Conservation (phyloP, 2,888 invertebrate genomes). For the Cotesia congregata region DNA sequence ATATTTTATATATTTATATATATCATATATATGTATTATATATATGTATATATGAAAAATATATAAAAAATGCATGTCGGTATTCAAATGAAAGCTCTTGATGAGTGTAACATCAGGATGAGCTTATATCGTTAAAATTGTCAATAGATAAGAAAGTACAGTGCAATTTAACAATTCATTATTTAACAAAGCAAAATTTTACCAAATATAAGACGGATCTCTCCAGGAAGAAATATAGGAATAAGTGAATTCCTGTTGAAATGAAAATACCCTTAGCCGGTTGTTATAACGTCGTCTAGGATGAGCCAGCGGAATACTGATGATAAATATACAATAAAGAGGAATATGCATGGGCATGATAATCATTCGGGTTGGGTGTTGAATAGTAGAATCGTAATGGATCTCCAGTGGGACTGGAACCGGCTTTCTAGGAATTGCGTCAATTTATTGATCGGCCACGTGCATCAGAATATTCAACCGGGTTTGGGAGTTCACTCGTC, state of each 20-base stretch:
- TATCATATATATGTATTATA: too few relatives aligned
- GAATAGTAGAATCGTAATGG: constrained; percentile 35
- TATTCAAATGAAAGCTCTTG: too few relatives aligned
- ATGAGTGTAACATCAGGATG: too few relatives aligned
- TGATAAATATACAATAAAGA: constrained; percentile 37
- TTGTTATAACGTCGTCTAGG: neutral
- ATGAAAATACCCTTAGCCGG: constrained; percentile 14
- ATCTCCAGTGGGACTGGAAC: constrained; percentile 28
- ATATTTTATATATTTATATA: too few relatives aligned
- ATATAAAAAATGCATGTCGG: too few relatives aligned
- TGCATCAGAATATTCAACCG: constrained; percentile 57
- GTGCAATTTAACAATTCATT: too few relatives aligned
- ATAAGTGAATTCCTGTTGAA: neutral
- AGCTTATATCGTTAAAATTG: too few relatives aligned
- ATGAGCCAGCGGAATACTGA: constrained; percentile 32
- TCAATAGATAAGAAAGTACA: too few relatives aligned
- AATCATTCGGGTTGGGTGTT: constrained; percentile 46
- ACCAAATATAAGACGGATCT: too few relatives aligned
- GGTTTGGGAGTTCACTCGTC: constrained; percentile 10
- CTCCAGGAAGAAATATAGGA: neutral
- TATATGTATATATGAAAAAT: too few relatives aligned
- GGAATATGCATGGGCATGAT: constrained; percentile 36
- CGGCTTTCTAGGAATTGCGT: constrained; percentile 56
- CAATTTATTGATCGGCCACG: constrained; percentile 59
- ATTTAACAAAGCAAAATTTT: too few relatives aligned